Evolutionary conservation across 2,113 vertebrate species (phyloP), one percentile per base, ranked within the genome.

Genomic region (Planiliza haematocheilus): DNA sequence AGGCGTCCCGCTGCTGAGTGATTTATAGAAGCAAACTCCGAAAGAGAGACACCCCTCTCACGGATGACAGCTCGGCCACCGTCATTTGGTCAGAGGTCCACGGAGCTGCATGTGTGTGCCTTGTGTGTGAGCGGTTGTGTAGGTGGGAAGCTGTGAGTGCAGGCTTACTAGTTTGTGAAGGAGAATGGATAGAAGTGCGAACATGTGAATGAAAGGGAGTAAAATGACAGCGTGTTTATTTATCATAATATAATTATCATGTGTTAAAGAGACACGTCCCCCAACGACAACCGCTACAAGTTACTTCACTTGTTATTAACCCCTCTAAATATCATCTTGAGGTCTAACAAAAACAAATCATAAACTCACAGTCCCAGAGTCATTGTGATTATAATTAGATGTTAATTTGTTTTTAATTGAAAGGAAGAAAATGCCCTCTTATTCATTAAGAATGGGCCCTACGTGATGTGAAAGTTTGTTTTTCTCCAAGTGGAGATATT

Each of bases 361-460:
- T 71, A 69, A 42, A 62, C 70, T 52, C 63, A 43, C 50, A n/a
- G 63, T 70, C 65, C 38, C 49, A 6, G 50, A 77, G 48, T 79
- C 16, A 74, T 74, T 77, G 72, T 55, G 45, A 38, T 49, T 59
- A 58, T 79, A 79, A 85, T 77, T 63, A 67, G 46, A 53, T 83
- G 71, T 72, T 82, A 80, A 89, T 82, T 74, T 20, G 70, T 66
- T 84, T 83, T 80, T 69, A 84, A 80, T 84, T 82, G 79, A 84
- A 80, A 78, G 42, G 60, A 66, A 36, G 66, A 65, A 79, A 74
- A 71, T 72, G 18, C 8, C 36, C 46, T 52, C 20, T 69, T 68
- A 73, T 72, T 77, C 59, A 53, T 10, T 14, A 36, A 34, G 8
- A 80, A 78, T 20, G 70, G 73, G 58, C 24, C 62, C 53, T 45